phyloP scores from a whole-genome alignment of 2,888 invertebrate genomes.

The Notocelia uddmanniana region DNA sequence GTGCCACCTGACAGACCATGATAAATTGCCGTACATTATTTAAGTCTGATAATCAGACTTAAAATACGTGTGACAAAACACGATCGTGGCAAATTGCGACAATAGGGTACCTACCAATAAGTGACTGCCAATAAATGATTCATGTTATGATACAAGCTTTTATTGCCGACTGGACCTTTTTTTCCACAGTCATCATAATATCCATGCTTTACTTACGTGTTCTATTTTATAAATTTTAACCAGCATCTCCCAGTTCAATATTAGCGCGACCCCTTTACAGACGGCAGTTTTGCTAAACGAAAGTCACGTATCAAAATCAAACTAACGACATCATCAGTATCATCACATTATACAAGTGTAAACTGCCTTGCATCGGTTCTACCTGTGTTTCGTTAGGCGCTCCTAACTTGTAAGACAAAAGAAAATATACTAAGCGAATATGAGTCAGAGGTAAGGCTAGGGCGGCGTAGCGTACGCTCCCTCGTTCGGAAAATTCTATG shows the following conservation, averaged over 20 bases:
- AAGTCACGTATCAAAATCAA: not conserved
- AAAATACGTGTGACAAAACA: too few species aligned
- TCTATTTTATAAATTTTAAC: not conserved
- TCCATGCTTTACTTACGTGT: too few species aligned
- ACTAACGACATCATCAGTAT: too few species aligned
- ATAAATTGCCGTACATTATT: too few species aligned
- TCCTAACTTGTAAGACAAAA: conserved; percentile 2
- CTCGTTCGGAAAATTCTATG: conserved; percentile 48
- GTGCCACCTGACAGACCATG: too few species aligned
- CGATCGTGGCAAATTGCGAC: too few species aligned
- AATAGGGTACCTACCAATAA: too few species aligned
- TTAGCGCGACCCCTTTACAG: not conserved
- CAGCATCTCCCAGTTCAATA: not conserved
- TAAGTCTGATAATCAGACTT: too few species aligned
- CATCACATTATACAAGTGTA: not conserved
- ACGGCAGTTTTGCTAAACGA: not conserved
- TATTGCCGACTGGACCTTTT: too few species aligned
- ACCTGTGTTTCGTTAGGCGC: conserved; percentile 4
- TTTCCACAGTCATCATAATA: too few species aligned
- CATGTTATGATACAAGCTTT: too few species aligned
- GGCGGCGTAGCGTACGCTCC: conserved; percentile 42
- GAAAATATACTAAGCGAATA: conserved; percentile 34
- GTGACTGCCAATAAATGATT: too few species aligned
- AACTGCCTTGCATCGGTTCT: conserved; percentile 1
- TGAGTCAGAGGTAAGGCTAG: conserved; percentile 47